phyloP scores from a whole-genome alignment of 2,888 invertebrate species.

The Hydrotaea cyrtoneurina region DNA sequence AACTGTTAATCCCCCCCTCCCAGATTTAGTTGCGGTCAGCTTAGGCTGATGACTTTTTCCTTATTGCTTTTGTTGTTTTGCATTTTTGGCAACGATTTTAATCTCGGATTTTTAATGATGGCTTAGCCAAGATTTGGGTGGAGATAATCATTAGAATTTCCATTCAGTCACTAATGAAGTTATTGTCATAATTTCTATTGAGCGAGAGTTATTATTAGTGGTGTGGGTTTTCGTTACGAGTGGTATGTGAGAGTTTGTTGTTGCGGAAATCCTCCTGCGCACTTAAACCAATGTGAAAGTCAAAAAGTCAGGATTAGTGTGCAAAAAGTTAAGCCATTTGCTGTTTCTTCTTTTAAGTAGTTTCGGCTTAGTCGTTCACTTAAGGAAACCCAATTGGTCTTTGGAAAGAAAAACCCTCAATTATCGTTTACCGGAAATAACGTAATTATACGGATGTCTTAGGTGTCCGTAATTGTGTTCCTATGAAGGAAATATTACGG shows the following conservation, averaged over 20 bases:
- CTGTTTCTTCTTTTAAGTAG: not conserved
- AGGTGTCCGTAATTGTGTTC: no score
- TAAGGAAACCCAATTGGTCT: not conserved
- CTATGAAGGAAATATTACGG: no score
- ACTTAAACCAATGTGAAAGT: slow-evolving; percentile 46
- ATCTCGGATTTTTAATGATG: slow-evolving; percentile 53
- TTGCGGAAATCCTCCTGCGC: not conserved
- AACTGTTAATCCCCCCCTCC: slow-evolving; percentile 43
- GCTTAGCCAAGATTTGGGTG: slow-evolving; percentile 46
- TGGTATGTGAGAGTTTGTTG: no score
- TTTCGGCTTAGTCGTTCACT: not conserved
- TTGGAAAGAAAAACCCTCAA: not conserved
- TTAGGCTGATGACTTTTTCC: slow-evolving; percentile 53
- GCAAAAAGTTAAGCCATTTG: slow-evolving; percentile 35
- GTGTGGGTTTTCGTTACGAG: slow-evolving; percentile 1
- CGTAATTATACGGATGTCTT: not conserved
- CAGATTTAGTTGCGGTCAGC: slow-evolving; percentile 48
- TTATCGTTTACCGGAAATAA: slow-evolving; percentile 14
- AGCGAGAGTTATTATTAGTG: slow-evolving; percentile 8
- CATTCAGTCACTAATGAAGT: slow-evolving; percentile 56
- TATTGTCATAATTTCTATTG: slow-evolving; percentile 6
- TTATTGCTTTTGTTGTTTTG: slow-evolving; percentile 21
- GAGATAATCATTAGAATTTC: slow-evolving; percentile 57
- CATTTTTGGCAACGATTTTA: slow-evolving; percentile 42
- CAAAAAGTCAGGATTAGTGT: slow-evolving; percentile 58